Base-by-base conservation (phyloP, 2,797 vertebrate genomes). In the Peromyscus nudipes region DNA sequence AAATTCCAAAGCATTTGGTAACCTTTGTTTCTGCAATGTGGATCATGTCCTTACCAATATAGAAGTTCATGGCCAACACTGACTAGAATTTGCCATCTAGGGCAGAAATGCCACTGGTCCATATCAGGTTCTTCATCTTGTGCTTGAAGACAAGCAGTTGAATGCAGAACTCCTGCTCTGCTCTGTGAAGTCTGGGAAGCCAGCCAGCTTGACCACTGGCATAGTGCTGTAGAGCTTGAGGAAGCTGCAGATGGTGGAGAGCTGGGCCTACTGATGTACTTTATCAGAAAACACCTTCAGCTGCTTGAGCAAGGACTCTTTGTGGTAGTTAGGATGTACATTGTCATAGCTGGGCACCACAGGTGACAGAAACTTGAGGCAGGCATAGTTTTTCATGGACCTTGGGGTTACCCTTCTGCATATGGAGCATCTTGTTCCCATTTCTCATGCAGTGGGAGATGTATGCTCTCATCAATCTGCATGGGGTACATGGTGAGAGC, bases 101-200 rank as follows among this genome's bases (percentile, higher is more conserved):
- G 10, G 99, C 99, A 0, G 99, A 99, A 98, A 99, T 99, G 95
- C 99, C 99, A 1, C 99, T 99, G 98, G 99, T 99, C 99, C 99
- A 99, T 37, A 99, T 99, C 97, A 99, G 98, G 98, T 99, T 99
- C 99, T 99, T 99, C 99, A 99, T 99, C 98, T 99, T 99, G 98
- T 99, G 99, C 95, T 99, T 99, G 98, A 99, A 99, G 96, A 99
- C 99, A 0, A 99, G 99, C 67, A 99, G 98, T 98, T 99, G 99
- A 97, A 99, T 99, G 10, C 99, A 99, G 98, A 99, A 99, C 98
- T 99, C 99, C 98, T 99, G 99, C 98, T 99, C 99, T 0, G 99
- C 99, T 99, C 99, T 0, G 99, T 99, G 98, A 99, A 99, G 98
- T 99, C 99, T 97, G 99, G 98, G 98, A 99, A 99, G 57, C 99